phyloP scores from a whole-genome alignment of 1,140 invertebrate genomes.

The Tachypleus tridentatus region DNA sequence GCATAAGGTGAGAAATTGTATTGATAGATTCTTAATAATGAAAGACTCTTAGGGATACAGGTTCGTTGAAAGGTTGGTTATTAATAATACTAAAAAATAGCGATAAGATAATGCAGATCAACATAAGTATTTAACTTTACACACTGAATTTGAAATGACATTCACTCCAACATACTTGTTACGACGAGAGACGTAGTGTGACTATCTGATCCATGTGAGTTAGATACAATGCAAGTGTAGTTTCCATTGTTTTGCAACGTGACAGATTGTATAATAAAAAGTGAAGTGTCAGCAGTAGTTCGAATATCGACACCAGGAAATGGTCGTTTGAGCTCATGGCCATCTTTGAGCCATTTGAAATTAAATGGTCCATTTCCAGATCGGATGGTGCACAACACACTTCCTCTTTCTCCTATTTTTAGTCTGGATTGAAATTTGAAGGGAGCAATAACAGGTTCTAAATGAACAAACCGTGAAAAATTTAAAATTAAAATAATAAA shows the following conservation, averaged over 20 bases:
- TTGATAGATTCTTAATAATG: too few species aligned
- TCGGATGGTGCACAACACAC: conserved; percentile 11
- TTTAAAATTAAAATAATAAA: not conserved
- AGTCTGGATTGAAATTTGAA: conserved; percentile 9
- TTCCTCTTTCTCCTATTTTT: conserved; percentile 11
- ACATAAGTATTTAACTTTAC: too few species aligned
- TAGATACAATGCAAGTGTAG: conserved; percentile 81
- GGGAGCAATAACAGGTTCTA: conserved; percentile 9
- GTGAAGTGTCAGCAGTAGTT: conserved; percentile 28
- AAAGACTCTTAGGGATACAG: too few species aligned
- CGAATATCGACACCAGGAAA: not conserved
- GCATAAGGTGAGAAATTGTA: too few species aligned
- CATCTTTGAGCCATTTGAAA: conserved; percentile 18
- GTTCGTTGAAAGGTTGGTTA: too few species aligned
- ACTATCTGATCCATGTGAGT: conserved; percentile 79
- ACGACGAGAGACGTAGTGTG: conserved; percentile 78
- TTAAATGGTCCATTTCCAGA: conserved; percentile 11
- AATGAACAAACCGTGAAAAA: conserved; percentile 6
- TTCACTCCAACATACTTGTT: conserved; percentile 46
- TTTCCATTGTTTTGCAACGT: conserved; percentile 60
- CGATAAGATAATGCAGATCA: too few species aligned
- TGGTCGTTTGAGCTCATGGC: not conserved
- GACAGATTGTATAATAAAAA: conserved; percentile 61
- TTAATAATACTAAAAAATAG: too few species aligned
- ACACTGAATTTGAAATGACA: too few species aligned